phyloP scores from a whole-genome alignment of 2,113 vertebrate species.

The Gambusia affinis region DNA sequence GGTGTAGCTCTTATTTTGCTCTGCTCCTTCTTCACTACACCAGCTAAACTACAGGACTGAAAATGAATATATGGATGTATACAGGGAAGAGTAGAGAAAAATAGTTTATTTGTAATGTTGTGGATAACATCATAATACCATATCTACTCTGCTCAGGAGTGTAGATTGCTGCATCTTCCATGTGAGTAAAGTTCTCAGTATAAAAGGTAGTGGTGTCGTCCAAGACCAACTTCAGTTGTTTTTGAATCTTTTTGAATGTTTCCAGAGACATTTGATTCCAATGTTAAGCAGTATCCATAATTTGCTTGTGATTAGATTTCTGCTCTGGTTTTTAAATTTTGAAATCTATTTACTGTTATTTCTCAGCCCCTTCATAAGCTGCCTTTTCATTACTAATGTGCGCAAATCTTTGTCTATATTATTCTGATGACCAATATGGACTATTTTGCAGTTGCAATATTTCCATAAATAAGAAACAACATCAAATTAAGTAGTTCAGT shows the following conservation, averaged over 20 bases:
- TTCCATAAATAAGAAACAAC: no score
- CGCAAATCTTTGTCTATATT: no score
- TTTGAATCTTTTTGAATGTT: constrained; percentile 15
- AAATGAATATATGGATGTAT: constrained; percentile 31
- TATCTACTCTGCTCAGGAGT: constrained; percentile 9
- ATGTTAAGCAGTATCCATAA: neutral
- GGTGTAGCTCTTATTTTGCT: constrained; percentile 46
- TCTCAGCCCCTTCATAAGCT: no score
- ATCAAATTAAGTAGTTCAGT: no score
- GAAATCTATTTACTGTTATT: no score
- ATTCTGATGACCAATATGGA: no score
- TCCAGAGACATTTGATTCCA: constrained; percentile 42
- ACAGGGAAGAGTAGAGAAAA: neutral
- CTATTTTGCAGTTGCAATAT: no score
- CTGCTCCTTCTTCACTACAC: constrained; percentile 21
- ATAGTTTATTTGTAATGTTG: constrained; percentile 7
- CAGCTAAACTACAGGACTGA: constrained; percentile 37
- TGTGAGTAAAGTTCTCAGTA: constrained; percentile 43
- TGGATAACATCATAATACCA: constrained; percentile 15
- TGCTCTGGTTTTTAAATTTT: no score
- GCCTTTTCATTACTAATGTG: no score
- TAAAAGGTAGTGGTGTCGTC: neutral
- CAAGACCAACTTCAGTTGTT: constrained; percentile 3
- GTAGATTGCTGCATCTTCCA: constrained; percentile 27
- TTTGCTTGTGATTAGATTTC: no score